Base-by-base conservation (phyloP, 2,113 vertebrate species). In the Myrmophylax atrothorax region DNA sequence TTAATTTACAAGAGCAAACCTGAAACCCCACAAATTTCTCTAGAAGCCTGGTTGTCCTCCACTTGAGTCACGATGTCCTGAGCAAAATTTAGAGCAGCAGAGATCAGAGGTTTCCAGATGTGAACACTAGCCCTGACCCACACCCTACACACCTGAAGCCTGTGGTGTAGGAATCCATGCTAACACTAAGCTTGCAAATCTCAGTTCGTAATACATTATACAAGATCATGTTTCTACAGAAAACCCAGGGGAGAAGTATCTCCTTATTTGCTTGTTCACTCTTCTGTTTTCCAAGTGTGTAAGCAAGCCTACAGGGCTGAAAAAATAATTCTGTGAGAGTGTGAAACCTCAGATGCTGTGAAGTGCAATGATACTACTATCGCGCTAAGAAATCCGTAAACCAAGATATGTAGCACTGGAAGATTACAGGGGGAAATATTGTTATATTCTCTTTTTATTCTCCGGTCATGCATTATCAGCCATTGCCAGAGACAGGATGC, bases 151-250 rank as follows among this genome's bases (percentile, higher is more conserved):
- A 59, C 35, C 19, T 67, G 50, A 12, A 81, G 6, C 26, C 68
- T 78, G 64, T 0, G 0, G 11, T 50, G 44, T 31, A n/a, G 40
- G 60, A 80, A 81, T 67, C 29, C 33, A 13, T 0, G 6, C 42
- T 75, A 28, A 58, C 47, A 37, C 23, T 19, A 35, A 56, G 37
- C 28, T 62, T 67, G 40, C 0, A 18, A 82, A 89, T 56, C 42
- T 33, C 73, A 31, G 14, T 42, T 80, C 75, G 8, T 23, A 59
- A 29, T 56, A 56, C 15, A 10, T 33, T 89, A 89, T 78, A 84
- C 24, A 90, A 59, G 77, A 87, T 38, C 14, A 9, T 35, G 14
- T 50, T 92, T 38, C 64, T 69, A 56, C 38, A 74, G 60, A 74
- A 94, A 89, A 81, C 80, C 74, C 52, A 37, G n/a, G 77, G 50